Base-by-base conservation (phyloP, 2,797 vertebrate species). In the Melanotaenia parkinsoni region DNA sequence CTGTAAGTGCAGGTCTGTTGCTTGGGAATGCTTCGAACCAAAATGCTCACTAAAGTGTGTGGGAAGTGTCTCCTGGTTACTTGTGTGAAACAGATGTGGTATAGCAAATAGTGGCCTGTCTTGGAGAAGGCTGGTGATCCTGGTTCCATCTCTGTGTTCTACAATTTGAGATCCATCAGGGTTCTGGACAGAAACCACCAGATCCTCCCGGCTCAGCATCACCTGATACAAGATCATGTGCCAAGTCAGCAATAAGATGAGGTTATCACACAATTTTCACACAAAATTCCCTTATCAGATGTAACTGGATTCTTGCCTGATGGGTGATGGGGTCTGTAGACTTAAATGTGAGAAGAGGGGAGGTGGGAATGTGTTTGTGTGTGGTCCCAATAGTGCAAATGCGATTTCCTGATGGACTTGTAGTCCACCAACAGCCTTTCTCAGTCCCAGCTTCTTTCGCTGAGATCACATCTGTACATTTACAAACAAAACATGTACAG, bases 141-240 rank as follows among this genome's bases (percentile, higher is more conserved):
- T 95, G 67, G 98, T 99, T 63, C 97, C 96, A 9, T 99, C 98
- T 28, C 95, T 93, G 45, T 99, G 96, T 18, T 99, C 96, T 18
- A 96, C 95, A 33, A 89, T 87, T 40, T 82, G 58, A 18, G 93
- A 95, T 5, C 95, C 95, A 32, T 95, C 93, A 1, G 72, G 86
- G 72, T 89, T 95, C 71, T 94, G 86, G 37, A 98, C 91, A 22
- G 92, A 95, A 58, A 95, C 61, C 69, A 98, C 96, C 51, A 92
- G 90, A 87, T 99, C 98, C 47, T 99, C 96, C 59, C 97, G 92
- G 40, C 88, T 96, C 75, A 93, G 92, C 95, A 98, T 93, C 67
- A 97, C 87, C 98, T 99, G 83, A 74, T 32, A 66, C 63, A 70
- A 66, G 11, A 62, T 64, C 13, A 72, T 7, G 58, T 0, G 10